Conservation (phyloP, 2,113 vertebrate genomes). For the Elachura formosa region DNA sequence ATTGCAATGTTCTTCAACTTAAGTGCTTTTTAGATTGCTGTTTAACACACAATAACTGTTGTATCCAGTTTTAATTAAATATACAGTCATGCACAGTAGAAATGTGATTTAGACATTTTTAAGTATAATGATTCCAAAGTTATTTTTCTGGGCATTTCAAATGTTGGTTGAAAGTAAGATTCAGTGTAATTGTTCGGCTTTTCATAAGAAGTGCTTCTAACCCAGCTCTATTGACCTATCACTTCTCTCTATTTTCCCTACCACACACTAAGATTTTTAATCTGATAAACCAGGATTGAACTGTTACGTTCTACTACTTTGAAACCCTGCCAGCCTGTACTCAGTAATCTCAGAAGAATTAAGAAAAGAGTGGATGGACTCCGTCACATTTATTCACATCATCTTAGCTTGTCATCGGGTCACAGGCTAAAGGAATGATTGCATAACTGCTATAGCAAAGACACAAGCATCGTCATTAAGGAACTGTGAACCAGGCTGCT, state of each 20-base stretch:
- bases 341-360: constrained; percentile 15
- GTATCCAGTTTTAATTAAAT: constrained; percentile 11
- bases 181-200: neutral
- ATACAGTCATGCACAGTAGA: neutral
- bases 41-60: neutral
- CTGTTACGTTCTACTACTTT: neutral
- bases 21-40: neutral
- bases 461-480: neutral
- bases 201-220: neutral
- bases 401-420: neutral
- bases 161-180: neutral
- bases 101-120: neutral
- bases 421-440: constrained; percentile 10
- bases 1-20: neutral
- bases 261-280: neutral
- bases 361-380: neutral
- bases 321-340: neutral
- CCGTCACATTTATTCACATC: neutral
- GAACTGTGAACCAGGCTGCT: neutral
- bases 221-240: neutral
- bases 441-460: neutral
- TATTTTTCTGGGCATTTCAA: neutral
- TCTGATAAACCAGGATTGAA: neutral
- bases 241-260: neutral
- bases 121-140: neutral